Evolutionary conservation across 2,113 vertebrate genomes (phyloP).

Genomic region (Uria lomvia): DNA sequence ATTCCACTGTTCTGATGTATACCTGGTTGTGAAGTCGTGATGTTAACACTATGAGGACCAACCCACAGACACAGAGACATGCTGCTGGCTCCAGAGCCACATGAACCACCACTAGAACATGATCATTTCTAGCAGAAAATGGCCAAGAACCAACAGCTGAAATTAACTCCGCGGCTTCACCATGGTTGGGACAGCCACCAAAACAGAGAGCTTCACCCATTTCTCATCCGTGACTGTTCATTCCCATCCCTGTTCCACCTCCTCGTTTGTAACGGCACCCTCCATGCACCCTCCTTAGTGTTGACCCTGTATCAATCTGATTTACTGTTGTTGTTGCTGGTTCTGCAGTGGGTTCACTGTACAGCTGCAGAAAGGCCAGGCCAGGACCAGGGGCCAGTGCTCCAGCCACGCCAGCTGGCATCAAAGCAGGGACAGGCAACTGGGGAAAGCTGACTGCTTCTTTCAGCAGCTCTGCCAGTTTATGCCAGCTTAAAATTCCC

Average conservation of each 20-base stretch:
- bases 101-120: not conserved
- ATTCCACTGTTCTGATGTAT: not conserved
- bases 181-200: not conserved
- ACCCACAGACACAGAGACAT: fast-evolving
- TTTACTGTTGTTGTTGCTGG: not conserved
- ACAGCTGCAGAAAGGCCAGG: not conserved
- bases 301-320: not conserved
- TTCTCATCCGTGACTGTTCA: not conserved
- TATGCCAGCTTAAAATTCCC: not conserved
- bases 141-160: not conserved
- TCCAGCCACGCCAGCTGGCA: not conserved
- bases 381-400: not conserved
- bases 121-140: not conserved
- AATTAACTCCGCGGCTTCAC: fast-evolving
- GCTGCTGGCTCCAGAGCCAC: not conserved
- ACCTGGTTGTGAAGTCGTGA: not conserved
- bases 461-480: not conserved
- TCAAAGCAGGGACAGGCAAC: not conserved
- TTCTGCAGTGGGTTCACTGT: not conserved
- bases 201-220: not conserved
- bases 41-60: not conserved
- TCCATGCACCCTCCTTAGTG: not conserved
- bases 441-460: not conserved
- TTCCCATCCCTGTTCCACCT: not conserved
- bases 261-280: not conserved